Evolutionary conservation across 2,888 invertebrate genomes (phyloP), one percentile per base, ranked within the genome.

Genomic region (Acronicta psi): DNA sequence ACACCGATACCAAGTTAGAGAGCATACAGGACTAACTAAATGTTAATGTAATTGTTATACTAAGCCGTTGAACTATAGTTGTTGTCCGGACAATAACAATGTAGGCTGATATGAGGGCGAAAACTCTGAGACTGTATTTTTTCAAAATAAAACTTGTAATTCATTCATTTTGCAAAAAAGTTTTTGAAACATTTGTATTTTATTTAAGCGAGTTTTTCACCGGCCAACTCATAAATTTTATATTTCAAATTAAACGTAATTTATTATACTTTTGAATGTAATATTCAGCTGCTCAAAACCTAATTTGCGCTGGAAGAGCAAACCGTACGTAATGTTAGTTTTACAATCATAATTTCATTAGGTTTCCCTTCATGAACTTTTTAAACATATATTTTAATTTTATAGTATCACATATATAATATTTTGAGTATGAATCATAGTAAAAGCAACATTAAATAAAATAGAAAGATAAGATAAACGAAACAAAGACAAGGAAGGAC

Each of bases 1-100:
- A 62, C 65, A 65, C 68, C 60, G 73, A 73, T 77, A 71, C 52
- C 62, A 70, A 70, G 70, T 70, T 70, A 44, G 63, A 47, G 46
- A 60, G 59, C 47, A 50, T 67, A 59, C 50, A 57, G 60, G 64
- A 75, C 57, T 63, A 73, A 65, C 69, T 67, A 65, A 75, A 72
- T 61, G 59, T 66, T 74, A 70, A 73, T 72, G 64, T 55, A 69
- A 73, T 59, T 61, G 64, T 59, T 58, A 42, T 68, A 52, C 45
- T 11, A 14, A 50, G 53, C 50, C 51, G 29, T 61, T 46, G 18
- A 18, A 25, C 25, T 34, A 52, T 61, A 50, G 49, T 40, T 56
- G 37, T 31, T 14, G 69, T 57, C 54, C 38, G 47, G 17, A 47
- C 47, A 62, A 57, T 54, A 51, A 40, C 25, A 4, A 9, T 1